phyloP scores from a whole-genome alignment of 2,113 vertebrate species.

The Pandion haliaetus region DNA sequence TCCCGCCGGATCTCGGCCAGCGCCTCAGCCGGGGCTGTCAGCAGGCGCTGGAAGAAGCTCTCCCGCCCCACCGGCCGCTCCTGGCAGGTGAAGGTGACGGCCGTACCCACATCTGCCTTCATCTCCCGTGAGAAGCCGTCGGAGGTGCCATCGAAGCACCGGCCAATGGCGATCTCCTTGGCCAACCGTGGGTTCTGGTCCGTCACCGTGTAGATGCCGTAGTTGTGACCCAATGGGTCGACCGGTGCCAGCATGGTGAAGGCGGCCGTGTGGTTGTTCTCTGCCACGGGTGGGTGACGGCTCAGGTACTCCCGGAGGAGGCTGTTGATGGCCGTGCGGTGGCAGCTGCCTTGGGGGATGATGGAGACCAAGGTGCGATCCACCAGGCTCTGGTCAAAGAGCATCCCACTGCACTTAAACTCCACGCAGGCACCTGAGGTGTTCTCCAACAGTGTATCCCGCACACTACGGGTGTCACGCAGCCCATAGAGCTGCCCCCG shows the following conservation, averaged over 20 bases:
- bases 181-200: slow-evolving; percentile 93
- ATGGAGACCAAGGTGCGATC: slow-evolving; percentile 89
- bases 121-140: slow-evolving; percentile 95
- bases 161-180: slow-evolving; percentile 96
- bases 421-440: slow-evolving; percentile 90
- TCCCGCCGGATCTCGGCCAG: slow-evolving; percentile 86
- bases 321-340: slow-evolving; percentile 74
- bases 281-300: slow-evolving; percentile 82
- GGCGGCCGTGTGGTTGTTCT: slow-evolving; percentile 75
- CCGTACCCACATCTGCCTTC: slow-evolving; percentile 83
- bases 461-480: slow-evolving; percentile 91
- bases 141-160: slow-evolving; percentile 95
- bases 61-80: slow-evolving; percentile 80
- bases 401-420: slow-evolving; percentile 96
- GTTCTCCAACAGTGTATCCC: slow-evolving; percentile 72
- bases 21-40: slow-evolving; percentile 81
- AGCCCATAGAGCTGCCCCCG: slow-evolving; percentile 89
- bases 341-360: slow-evolving; percentile 89
- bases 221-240: slow-evolving; percentile 97
- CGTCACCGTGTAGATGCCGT: slow-evolving; percentile 96
- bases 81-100: slow-evolving; percentile 87
- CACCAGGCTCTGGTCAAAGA: slow-evolving; percentile 87
- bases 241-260: slow-evolving; percentile 92
- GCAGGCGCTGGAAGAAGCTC: slow-evolving; percentile 91
- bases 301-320: slow-evolving; percentile 89